phyloP scores from a whole-genome alignment of 2,888 invertebrate species.

The Sphinx pinastri region DNA sequence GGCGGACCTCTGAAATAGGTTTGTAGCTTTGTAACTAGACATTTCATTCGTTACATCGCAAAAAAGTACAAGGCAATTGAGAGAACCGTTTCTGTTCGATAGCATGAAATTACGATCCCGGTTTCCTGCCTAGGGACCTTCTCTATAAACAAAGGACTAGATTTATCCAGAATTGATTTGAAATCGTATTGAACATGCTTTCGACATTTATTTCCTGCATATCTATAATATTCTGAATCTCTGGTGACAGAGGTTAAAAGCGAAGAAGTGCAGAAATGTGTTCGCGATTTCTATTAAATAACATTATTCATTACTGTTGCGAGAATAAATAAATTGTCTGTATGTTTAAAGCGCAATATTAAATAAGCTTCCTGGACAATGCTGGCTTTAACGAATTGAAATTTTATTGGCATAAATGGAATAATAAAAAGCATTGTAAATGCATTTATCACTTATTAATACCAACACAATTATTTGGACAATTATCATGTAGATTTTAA shows the following conservation, averaged over 20 bases:
- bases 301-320: background rate
- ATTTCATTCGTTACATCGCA: constrained; percentile 46
- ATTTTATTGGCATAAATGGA: too few species aligned
- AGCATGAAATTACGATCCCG: constrained; percentile 42
- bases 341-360: too few species aligned
- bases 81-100: constrained; percentile 40
- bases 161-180: constrained; percentile 34
- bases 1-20: constrained; percentile 43
- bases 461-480: too few species aligned
- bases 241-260: background rate
- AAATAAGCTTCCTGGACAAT: too few species aligned
- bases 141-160: constrained; percentile 22
- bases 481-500: too few species aligned
- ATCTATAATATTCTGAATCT: constrained; percentile 4
- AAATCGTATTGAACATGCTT: constrained; percentile 34
- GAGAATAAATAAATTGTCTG: too few species aligned
- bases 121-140: constrained; percentile 23
- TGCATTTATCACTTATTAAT: too few species aligned
- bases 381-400: too few species aligned
- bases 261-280: background rate
- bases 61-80: constrained; percentile 41
- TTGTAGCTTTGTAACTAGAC: constrained; percentile 42
- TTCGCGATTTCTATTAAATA: background rate
- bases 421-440: too few species aligned
- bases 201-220: constrained; percentile 9